phyloP scores from a whole-genome alignment of 2,888 invertebrate species.

The Xylocampa areola region DNA sequence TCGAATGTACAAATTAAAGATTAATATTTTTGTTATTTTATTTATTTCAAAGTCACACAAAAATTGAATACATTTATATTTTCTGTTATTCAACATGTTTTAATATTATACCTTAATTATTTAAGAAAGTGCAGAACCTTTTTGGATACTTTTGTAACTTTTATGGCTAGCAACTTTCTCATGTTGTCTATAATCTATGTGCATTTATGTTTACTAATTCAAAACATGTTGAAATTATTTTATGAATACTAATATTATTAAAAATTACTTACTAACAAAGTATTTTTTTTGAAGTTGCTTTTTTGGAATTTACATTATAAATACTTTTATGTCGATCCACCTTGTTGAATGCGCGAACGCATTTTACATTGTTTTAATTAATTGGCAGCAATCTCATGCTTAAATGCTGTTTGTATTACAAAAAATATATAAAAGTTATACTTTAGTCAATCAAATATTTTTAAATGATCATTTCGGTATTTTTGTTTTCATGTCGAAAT shows the following conservation, averaged over 20 bases:
- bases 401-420: slow-evolving; percentile 51
- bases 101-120: slow-evolving; percentile 56
- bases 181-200: slow-evolving; percentile 56
- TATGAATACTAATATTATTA: slow-evolving; percentile 68
- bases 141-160: slow-evolving; percentile 64
- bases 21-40: slow-evolving; percentile 67
- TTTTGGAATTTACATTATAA: slow-evolving; percentile 39
- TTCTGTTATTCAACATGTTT: slow-evolving; percentile 80
- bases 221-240: slow-evolving; percentile 78
- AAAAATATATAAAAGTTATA: slow-evolving; percentile 40
- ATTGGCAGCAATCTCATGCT: slow-evolving; percentile 48
- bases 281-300: slow-evolving; percentile 58
- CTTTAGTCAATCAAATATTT: slow-evolving; percentile 52
- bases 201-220: slow-evolving; percentile 62
- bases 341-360: slow-evolving; percentile 54
- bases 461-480: slow-evolving; percentile 28
- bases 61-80: slow-evolving; percentile 75
- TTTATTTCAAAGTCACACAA: slow-evolving; percentile 83
- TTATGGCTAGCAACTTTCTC: slow-evolving; percentile 54
- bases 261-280: slow-evolving; percentile 60
- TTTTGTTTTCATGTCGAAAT: slow-evolving; percentile 32
- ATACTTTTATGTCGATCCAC: slow-evolving; percentile 35
- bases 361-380: slow-evolving; percentile 54
- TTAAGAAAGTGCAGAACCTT: slow-evolving; percentile 61
- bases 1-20: slow-evolving; percentile 70